Evolutionary conservation across 2,888 invertebrate genomes (phyloP).

Genomic region (Hirtodrosophila confusa): DNA sequence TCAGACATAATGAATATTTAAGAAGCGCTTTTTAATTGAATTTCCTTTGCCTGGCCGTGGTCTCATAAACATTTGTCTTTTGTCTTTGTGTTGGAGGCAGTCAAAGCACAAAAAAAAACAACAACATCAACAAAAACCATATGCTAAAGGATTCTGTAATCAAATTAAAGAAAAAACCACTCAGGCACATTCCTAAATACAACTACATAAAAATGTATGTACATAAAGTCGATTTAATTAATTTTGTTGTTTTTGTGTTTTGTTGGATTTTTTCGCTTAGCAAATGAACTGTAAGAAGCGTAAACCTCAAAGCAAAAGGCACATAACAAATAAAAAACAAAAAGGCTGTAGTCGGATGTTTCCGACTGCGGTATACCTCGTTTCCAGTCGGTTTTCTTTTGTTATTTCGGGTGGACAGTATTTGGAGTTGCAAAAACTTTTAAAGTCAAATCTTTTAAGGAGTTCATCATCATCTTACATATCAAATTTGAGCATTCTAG

Average conservation of each 20-base stretch:
- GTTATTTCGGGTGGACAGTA: no score
- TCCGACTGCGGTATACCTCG: no score
- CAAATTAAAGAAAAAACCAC: conserved; percentile 61
- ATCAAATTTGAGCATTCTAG: no score
- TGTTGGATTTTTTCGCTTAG: conserved; percentile 24
- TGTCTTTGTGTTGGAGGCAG: neutral
- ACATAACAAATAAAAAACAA: conserved; percentile 21
- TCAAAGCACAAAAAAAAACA: no score
- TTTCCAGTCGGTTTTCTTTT: no score
- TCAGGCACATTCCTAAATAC: conserved; percentile 33
- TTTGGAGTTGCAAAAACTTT: no score
- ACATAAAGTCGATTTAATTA: conserved; percentile 66
- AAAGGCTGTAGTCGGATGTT: no score
- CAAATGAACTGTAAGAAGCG: conserved; percentile 55
- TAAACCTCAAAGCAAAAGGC: conserved; percentile 21
- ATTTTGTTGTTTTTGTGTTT: conserved; percentile 37
- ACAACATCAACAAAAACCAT: conserved; percentile 47
- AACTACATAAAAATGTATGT: conserved; percentile 8
- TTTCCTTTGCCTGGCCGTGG: conserved; percentile 28
- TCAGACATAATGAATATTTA: conserved; percentile 72
- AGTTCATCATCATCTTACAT: no score
- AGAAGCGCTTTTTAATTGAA: conserved; percentile 77
- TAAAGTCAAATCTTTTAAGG: no score
- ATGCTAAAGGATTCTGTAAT: conserved; percentile 61
- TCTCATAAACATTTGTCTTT: conserved; percentile 54